These are phyloP conservation scores for Bacillus rossius DNA, from an alignment of 1,140 invertebrate species.

Conservation along the genomic window DNA sequence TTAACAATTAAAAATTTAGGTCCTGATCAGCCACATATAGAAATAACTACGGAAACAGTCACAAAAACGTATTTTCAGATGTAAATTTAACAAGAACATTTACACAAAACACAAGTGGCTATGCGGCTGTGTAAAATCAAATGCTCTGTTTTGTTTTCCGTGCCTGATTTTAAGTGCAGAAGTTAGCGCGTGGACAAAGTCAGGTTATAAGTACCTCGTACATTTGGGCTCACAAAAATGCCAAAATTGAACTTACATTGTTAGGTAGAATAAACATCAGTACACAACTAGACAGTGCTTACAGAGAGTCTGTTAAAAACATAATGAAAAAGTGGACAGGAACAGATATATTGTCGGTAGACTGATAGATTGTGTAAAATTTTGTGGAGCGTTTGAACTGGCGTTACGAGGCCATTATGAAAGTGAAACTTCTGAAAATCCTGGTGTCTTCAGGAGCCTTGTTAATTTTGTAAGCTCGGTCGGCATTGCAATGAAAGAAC, in stretches of 20 bases:
- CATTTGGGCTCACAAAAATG: conserved; percentile 15
- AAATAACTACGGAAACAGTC: conserved; percentile 11
- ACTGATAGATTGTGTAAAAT: conserved; percentile 35
- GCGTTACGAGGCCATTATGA: conserved; percentile 27
- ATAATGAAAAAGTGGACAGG: conserved; percentile 32
- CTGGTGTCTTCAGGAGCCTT: conserved; percentile 19
- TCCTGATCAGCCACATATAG: conserved; percentile 14
- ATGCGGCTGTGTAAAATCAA: conserved; percentile 23
- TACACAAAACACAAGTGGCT: conserved; percentile 18
- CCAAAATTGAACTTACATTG: not conserved
- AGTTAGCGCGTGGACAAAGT: conserved; percentile 16
- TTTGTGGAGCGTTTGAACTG: conserved; percentile 31
- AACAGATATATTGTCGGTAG: conserved; percentile 32
- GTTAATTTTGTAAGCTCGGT: conserved; percentile 25
- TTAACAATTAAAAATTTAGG: conserved; percentile 18
- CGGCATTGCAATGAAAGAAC: conserved; percentile 26
- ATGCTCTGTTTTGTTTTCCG: conserved; percentile 25
- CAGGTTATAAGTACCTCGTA: conserved; percentile 13
- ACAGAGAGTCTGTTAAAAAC: conserved; percentile 13
- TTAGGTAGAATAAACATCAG: too few relatives aligned
- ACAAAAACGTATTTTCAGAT: conserved; percentile 19
- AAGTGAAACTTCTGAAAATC: conserved; percentile 19
- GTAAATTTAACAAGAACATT: conserved; percentile 17
- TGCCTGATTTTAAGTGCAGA: conserved; percentile 25
- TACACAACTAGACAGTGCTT: conserved; percentile 2